Percentiles rank a stretch among this genome's conserved stretches.
These are phyloP conservation scores for Xerus rutilus DNA, from an alignment of 2,797 vertebrate species.

Conservation along the genomic window DNA sequence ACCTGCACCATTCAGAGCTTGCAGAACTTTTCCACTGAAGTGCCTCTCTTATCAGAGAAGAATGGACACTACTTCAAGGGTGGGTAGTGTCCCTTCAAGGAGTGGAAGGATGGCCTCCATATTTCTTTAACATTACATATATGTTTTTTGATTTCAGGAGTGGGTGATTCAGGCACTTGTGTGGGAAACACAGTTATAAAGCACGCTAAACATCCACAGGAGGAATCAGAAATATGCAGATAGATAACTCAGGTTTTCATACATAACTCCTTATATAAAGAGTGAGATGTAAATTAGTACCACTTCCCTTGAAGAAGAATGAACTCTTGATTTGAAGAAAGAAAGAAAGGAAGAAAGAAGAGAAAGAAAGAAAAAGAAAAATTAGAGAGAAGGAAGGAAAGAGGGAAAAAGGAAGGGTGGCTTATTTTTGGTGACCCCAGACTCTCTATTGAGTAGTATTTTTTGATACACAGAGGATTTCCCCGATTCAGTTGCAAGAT, in stretches of 20 bases:
- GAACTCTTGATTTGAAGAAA: not conserved
- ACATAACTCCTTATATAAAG: not conserved
- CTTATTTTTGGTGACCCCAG: not conserved
- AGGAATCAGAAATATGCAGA: not conserved
- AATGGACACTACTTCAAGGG: not conserved
- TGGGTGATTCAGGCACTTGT: not conserved
- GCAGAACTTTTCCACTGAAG: not conserved
- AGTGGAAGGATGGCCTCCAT: not conserved
- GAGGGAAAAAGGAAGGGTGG: fast-evolving
- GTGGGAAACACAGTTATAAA: not conserved
- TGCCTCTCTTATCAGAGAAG: not conserved
- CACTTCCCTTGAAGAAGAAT: not conserved
- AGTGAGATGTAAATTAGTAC: not conserved
- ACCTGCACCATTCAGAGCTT: not conserved
- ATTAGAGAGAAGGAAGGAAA: not conserved
- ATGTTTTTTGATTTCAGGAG: not conserved
- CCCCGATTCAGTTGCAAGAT: not conserved
- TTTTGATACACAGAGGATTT: not conserved
- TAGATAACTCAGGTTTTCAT: not conserved
- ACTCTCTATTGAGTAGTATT: not conserved
- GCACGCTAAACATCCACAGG: not conserved
- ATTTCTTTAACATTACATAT: not conserved
- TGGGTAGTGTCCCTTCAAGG: too few relatives aligned
- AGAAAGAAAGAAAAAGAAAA: fast-evolving
- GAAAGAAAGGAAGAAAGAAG: too few relatives aligned